Percentiles rank a stretch among this genome's conserved stretches.
These are phyloP conservation scores for Glareola pratincola DNA, from an alignment of 2,113 vertebrate genomes.

Conservation along the genomic window DNA sequence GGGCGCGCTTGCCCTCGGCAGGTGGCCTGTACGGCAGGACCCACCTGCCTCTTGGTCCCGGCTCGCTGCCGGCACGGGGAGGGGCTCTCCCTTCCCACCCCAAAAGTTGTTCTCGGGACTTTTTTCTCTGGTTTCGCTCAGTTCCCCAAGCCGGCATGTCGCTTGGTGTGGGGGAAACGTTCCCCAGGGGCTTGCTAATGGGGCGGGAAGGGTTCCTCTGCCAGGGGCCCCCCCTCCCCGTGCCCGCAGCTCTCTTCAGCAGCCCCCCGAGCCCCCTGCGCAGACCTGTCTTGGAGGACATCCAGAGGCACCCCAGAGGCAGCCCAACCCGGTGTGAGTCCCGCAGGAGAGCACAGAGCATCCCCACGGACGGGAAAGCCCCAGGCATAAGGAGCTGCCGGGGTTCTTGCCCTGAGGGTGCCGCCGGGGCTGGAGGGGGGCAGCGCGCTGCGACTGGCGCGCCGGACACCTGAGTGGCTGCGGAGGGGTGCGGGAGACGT, in stretches of 20 bases:
- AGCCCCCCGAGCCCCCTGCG: not conserved
- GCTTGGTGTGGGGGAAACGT: too few relatives aligned
- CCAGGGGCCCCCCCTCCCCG: fast-evolving
- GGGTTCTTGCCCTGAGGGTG: not conserved
- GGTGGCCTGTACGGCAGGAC: not conserved
- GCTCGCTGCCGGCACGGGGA: too few relatives aligned
- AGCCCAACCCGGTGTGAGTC: not conserved
- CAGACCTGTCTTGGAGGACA: not conserved
- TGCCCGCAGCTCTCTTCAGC: not conserved
- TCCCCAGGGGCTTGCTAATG: too few relatives aligned
- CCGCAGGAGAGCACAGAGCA: not conserved
- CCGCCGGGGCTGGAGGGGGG: not conserved
- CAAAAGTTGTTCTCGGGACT: too few relatives aligned
- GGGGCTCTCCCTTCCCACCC: too few relatives aligned
- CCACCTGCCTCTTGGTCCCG: not conserved
- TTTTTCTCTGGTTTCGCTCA: too few relatives aligned
- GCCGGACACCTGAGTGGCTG: not conserved
- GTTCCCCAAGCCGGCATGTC: too few relatives aligned
- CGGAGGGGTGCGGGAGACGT: too few relatives aligned
- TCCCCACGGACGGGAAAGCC: not conserved
- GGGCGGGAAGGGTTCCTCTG: too few relatives aligned
- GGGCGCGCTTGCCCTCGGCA: not conserved
- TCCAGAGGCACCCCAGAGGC: not conserved
- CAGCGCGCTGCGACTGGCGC: not conserved
- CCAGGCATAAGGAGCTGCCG: not conserved